A percentile compares a stretch with the other conserved stretches of the same genome.
phyloP scores from a whole-genome alignment of 1,140 invertebrate species.

The Centruroides sculpturatus region DNA sequence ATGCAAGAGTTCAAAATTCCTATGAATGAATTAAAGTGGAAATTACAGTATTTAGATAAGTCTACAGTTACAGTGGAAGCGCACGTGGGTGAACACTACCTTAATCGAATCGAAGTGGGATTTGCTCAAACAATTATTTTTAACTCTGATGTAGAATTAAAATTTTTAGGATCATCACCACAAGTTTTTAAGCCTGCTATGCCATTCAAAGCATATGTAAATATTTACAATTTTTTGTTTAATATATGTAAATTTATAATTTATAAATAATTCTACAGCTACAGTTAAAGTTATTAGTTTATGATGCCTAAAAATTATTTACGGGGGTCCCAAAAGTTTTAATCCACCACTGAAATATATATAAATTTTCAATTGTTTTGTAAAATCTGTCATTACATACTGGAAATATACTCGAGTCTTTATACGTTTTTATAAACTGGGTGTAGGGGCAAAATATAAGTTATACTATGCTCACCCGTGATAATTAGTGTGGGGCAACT shows the following conservation, averaged over 20 bases:
- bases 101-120: slow-evolving; percentile 56
- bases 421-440: too few species aligned
- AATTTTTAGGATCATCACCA: slow-evolving; percentile 72
- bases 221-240: slow-evolving; percentile 23
- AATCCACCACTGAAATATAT: too few species aligned
- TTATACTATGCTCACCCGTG: too few species aligned
- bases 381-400: too few species aligned
- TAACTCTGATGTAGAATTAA: slow-evolving; percentile 62
- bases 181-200: slow-evolving; percentile 89
- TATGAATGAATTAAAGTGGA: slow-evolving; percentile 54
- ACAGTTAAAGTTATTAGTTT: too few species aligned
- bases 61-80: slow-evolving; percentile 76
- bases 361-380: too few species aligned
- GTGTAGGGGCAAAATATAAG: too few species aligned
- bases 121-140: slow-evolving; percentile 74
- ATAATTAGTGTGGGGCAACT: too few species aligned
- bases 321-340: too few species aligned
- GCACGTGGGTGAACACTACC: slow-evolving; percentile 74
- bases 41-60: slow-evolving; percentile 49
- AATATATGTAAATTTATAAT: background rate
- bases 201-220: slow-evolving; percentile 63
- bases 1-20: slow-evolving; percentile 70
- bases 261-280: too few species aligned
- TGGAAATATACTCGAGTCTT: too few species aligned
- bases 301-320: too few species aligned